Percentiles rank a stretch among this genome's conserved stretches.
Conservation (phyloP, 2,888 invertebrate species). For the Dermolepida albohirtum region DNA sequence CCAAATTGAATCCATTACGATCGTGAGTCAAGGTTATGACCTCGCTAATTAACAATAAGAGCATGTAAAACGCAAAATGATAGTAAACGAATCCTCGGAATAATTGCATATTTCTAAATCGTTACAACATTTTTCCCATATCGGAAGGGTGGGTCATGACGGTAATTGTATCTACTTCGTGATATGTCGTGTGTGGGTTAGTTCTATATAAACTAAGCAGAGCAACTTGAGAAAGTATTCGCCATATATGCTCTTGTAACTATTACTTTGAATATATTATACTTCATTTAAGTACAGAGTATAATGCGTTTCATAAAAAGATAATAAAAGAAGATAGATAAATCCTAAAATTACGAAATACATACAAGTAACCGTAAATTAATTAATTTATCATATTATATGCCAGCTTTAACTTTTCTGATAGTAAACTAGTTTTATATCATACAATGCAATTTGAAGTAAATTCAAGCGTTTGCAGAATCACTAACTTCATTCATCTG, state of each 20-base stretch:
- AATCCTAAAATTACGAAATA: too few relatives aligned
- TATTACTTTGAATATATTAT: too few relatives aligned
- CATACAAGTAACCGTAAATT: too few relatives aligned
- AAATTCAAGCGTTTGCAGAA: too few relatives aligned
- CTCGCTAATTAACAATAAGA: not conserved
- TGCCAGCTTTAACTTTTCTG: too few relatives aligned
- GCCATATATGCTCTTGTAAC: not conserved
- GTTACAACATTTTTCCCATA: conserved; percentile 7
- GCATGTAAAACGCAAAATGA: conserved; percentile 2
- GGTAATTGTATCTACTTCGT: conserved; percentile 26
- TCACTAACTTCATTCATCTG: too few relatives aligned
- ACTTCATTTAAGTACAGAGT: too few relatives aligned
- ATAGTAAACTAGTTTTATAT: too few relatives aligned
- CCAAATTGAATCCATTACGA: conserved; percentile 3
- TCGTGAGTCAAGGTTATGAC: conserved; percentile 3
- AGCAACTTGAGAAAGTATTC: conserved; percentile 14
- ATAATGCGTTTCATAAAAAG: too few relatives aligned
- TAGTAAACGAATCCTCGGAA: not conserved
- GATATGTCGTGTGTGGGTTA: conserved; percentile 30
- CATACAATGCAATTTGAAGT: too few relatives aligned
- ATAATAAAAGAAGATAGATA: too few relatives aligned
- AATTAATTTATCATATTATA: too few relatives aligned
- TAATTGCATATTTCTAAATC: conserved; percentile 20
- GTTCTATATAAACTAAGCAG: conserved; percentile 21
- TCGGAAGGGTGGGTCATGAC: conserved; percentile 21